Conservation (phyloP, 1,140 invertebrate species). For the Bombus confusus region DNA sequence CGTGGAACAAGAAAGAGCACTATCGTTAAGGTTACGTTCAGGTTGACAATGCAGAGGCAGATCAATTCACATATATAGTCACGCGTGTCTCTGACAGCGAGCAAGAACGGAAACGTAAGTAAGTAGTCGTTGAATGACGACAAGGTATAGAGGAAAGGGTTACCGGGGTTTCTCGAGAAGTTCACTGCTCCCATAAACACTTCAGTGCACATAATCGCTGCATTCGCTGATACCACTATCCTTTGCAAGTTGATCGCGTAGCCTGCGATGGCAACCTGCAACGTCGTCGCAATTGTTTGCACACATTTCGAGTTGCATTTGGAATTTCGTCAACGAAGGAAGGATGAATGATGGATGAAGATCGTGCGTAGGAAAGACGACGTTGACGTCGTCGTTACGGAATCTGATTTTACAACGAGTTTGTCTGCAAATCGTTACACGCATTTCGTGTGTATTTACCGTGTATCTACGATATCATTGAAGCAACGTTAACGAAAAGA, state of each 20-base stretch:
- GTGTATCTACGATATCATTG: not conserved
- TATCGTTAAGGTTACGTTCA: constrained; percentile 49
- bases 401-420: not conserved
- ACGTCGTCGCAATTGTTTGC: constrained; percentile 35
- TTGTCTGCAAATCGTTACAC: not conserved
- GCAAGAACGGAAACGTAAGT: constrained; percentile 55
- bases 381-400: not conserved
- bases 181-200: constrained; percentile 67
- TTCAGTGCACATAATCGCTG: constrained; percentile 66
- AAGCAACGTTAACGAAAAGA: not conserved
- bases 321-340: constrained; percentile 6
- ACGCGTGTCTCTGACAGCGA: constrained; percentile 42
- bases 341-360: too few relatives aligned
- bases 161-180: constrained; percentile 38
- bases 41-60: constrained; percentile 33
- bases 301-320: not conserved
- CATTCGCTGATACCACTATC: constrained; percentile 14
- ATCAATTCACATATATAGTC: constrained; percentile 17
- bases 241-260: constrained; percentile 23
- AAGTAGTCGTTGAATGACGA: constrained; percentile 11
- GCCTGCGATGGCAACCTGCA: not conserved
- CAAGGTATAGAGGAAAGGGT: constrained; percentile 17
- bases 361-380: too few relatives aligned
- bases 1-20: constrained; percentile 52
- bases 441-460: not conserved